phyloP scores from a whole-genome alignment of 1,140 invertebrate genomes.

The Pristionchus pacificus region DNA sequence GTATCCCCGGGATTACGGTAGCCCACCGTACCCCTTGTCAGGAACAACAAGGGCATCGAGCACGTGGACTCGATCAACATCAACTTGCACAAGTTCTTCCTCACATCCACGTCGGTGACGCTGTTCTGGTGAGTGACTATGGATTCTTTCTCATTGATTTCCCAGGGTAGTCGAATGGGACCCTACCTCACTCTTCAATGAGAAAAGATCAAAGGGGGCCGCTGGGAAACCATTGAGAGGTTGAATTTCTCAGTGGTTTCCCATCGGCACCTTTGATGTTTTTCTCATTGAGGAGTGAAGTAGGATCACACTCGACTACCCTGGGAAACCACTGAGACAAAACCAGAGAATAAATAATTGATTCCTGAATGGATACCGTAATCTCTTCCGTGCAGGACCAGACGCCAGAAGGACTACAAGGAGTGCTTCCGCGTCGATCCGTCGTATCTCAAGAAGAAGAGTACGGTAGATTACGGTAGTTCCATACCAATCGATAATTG shows the following conservation, averaged over 20 bases:
- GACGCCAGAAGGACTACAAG: slow-evolving; percentile 43
- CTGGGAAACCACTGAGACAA: too few species aligned
- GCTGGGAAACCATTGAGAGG: too few species aligned
- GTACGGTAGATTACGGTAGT: not conserved
- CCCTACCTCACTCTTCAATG: too few species aligned
- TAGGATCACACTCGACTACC: too few species aligned
- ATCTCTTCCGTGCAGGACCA: slow-evolving; percentile 1
- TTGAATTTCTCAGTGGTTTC: too few species aligned
- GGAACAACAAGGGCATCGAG: slow-evolving; percentile 57
- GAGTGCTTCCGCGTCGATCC: slow-evolving; percentile 7
- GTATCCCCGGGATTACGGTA: not conserved
- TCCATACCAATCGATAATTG: not conserved
- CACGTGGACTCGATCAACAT: slow-evolving; percentile 60
- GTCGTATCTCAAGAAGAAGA: slow-evolving; percentile 5
- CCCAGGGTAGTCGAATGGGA: too few species aligned
- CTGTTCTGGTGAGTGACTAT: slow-evolving; percentile 57
- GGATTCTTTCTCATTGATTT: too few species aligned
- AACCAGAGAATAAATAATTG: too few species aligned
- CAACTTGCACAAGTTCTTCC: slow-evolving; percentile 61
- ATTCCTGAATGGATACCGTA: not conserved
- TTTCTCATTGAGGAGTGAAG: too few species aligned
- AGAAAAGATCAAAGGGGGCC: too few species aligned
- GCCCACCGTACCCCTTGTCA: not conserved
- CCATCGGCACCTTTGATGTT: too few species aligned
- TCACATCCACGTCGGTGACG: slow-evolving; percentile 58